Conservation (phyloP, 2,888 invertebrate genomes). For the Andrena minutula region DNA sequence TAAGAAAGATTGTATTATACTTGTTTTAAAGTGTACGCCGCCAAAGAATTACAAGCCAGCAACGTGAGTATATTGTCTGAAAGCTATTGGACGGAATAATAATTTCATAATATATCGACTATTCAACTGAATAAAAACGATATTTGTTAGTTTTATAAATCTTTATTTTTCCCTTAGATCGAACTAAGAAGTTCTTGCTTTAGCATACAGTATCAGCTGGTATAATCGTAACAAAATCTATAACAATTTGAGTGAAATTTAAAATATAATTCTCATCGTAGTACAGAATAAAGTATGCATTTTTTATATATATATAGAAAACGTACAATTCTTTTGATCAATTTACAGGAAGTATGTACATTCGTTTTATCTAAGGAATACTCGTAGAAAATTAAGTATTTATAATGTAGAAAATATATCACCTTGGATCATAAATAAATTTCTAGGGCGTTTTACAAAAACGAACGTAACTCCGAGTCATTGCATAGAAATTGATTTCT, state of each 20-base stretch:
- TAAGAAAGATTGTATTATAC: neutral
- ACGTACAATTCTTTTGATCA: constrained; percentile 27
- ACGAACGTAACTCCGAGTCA: constrained; percentile 2
- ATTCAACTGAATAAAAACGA: neutral
- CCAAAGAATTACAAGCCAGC: constrained; percentile 2
- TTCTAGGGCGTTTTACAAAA: neutral
- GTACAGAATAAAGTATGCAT: constrained; percentile 24
- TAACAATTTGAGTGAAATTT: constrained; percentile 27
- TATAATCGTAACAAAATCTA: constrained; percentile 17
- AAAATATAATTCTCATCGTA: constrained; percentile 17
- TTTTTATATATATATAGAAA: constrained; percentile 12
- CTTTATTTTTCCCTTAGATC: constrained; percentile 4
- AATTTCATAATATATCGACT: neutral
- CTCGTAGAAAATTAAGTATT: constrained; percentile 43
- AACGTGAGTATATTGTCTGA: neutral
- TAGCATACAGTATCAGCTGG: constrained; percentile 19
- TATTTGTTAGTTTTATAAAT: constrained; percentile 4
- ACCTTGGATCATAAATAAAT: constrained; percentile 20
- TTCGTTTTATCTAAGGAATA: constrained; percentile 27
- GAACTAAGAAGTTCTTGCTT: constrained; percentile 2
- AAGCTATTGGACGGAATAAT: neutral
- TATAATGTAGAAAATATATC: constrained; percentile 45
- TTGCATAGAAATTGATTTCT: constrained; percentile 18
- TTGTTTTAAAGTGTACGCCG: neutral
- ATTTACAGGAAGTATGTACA: constrained; percentile 35